phyloP scores from a whole-genome alignment of 2,888 invertebrate genomes.

The Oscheius sp. region DNA sequence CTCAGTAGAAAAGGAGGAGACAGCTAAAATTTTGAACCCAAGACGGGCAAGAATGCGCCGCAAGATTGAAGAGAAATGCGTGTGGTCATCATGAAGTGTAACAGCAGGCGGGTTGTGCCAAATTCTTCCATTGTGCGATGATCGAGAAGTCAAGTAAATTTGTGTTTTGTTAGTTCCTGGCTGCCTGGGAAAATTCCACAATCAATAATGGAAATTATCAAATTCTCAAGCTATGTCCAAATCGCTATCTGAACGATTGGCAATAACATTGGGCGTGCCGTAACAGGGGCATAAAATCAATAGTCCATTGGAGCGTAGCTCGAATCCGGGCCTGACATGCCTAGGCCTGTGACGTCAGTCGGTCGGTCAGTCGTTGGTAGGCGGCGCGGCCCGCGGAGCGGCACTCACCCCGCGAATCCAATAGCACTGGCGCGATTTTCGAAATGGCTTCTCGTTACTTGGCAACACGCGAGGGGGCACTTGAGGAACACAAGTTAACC shows the following conservation, averaged over 20 bases:
- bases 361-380: conserved; percentile 9
- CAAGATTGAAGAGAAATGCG: conserved; percentile 6
- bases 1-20: background rate
- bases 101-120: conserved; percentile 16
- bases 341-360: conserved; percentile 27
- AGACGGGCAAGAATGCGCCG: background rate
- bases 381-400: conserved; percentile 29
- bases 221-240: too few species aligned
- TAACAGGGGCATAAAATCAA: conserved; percentile 22
- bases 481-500: conserved; percentile 16
- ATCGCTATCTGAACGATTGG: too few species aligned
- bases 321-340: conserved; percentile 8
- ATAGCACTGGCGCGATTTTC: conserved; percentile 26
- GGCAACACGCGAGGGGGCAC: conserved; percentile 19
- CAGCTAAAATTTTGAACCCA: background rate
- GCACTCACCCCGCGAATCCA: conserved; percentile 25
- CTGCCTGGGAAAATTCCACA: too few species aligned
- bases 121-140: conserved; percentile 1
- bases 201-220: too few species aligned
- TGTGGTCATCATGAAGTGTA: conserved; percentile 21
- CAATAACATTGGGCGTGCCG: conserved; percentile 6
- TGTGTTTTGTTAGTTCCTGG: too few species aligned
- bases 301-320: conserved; percentile 17
- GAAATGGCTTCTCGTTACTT: conserved; percentile 30
- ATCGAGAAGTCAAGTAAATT: too few species aligned